Evolutionary conservation across 2,888 invertebrate genomes (phyloP).

Genomic region (Hesperia comma): DNA sequence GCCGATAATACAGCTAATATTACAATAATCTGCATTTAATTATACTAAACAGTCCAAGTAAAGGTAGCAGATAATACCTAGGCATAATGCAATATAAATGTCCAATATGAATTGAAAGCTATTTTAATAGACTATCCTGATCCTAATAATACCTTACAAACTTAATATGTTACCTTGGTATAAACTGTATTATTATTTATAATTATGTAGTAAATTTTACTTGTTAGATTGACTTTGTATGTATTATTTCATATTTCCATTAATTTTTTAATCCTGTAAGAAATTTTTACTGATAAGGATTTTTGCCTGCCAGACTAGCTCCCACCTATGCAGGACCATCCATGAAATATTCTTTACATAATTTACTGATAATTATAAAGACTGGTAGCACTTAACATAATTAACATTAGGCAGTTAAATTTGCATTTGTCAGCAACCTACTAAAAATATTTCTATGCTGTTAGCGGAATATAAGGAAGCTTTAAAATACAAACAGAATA

Average conservation of each 20-base stretch:
- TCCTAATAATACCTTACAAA: no score
- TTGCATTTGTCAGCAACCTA: no score
- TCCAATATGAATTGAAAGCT: no score
- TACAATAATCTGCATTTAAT: background rate
- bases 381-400: no score
- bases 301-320: no score
- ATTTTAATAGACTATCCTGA: background rate
- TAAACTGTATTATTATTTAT: background rate
- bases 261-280: no score
- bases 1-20: constrained; percentile 52
- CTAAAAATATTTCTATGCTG: no score
- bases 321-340: no score
- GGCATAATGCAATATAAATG: background rate
- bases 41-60: background rate
- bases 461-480: background rate
- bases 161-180: background rate
- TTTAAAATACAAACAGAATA: background rate
- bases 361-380: no score
- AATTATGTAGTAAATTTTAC: background rate
- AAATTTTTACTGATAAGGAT: no score
- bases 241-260: background rate
- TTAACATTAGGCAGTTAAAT: no score
- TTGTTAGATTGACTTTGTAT: background rate
- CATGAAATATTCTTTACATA: no score
- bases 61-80: background rate